These are phyloP conservation scores for Andrena camellia DNA, from an alignment of 2,888 invertebrate genomes.

Conservation along the genomic window DNA sequence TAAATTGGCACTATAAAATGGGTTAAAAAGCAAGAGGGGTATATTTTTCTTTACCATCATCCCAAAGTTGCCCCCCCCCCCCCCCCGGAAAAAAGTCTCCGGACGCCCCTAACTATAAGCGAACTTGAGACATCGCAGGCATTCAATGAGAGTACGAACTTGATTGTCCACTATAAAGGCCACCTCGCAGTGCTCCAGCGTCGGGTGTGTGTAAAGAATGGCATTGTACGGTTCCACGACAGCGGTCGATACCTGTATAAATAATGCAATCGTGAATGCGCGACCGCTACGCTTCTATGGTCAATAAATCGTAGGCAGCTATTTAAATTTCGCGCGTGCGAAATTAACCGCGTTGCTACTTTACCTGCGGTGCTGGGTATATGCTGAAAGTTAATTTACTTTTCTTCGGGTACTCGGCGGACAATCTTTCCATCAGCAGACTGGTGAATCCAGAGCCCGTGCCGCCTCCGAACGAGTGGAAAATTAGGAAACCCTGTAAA, in stretches of 20 bases:
- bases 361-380: constrained; percentile 96
- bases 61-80: too few species aligned
- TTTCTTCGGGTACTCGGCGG: constrained; percentile 97
- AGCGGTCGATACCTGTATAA: constrained; percentile 83
- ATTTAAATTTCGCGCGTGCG: background rate
- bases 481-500: constrained; percentile 94
- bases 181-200: constrained; percentile 82
- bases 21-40: too few species aligned
- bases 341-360: background rate
- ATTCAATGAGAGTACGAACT: constrained; percentile 58
- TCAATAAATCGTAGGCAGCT: background rate
- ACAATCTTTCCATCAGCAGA: constrained; percentile 95
- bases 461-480: constrained; percentile 96
- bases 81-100: too few species aligned
- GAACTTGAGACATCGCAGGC: background rate
- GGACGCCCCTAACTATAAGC: background rate
- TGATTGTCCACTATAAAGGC: constrained; percentile 83
- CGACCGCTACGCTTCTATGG: background rate
- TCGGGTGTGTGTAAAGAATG: constrained; percentile 82
- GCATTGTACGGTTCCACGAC: constrained; percentile 83
- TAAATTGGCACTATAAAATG: too few species aligned
- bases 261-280: background rate
- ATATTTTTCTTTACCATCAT: too few species aligned
- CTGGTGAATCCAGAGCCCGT: constrained; percentile 97
- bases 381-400: constrained; percentile 97